These are phyloP conservation scores for Crossaster papposus DNA, from an alignment of 53 echinoderm and acorn worm genomes.

Conservation along the genomic window DNA sequence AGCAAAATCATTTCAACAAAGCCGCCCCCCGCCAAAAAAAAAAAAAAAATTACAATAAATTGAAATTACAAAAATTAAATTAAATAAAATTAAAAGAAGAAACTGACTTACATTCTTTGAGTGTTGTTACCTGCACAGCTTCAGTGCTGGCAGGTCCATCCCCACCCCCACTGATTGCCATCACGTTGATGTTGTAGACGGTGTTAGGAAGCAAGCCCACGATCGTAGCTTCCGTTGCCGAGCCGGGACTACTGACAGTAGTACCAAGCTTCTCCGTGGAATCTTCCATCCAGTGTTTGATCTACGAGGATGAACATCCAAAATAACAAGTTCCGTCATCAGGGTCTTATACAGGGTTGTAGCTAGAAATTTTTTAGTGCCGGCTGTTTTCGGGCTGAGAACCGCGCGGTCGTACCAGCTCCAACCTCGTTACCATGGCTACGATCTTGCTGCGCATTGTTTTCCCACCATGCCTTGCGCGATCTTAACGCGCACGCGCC, in stretches of 20 bases:
- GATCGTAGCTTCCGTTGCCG: slow-evolving; percentile 45
- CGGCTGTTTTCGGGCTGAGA: no score
- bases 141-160: slow-evolving; percentile 73
- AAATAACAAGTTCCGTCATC: not conserved
- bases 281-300: slow-evolving; percentile 76
- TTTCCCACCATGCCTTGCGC: no score
- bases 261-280: slow-evolving; percentile 55
- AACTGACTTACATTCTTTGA: slow-evolving; percentile 78
- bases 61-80: no score
- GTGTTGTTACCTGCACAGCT: slow-evolving; percentile 45
- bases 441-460: no score
- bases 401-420: no score
- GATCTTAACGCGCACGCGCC: no score
- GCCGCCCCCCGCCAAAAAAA: no score
- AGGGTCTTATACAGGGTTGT: not conserved
- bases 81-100: no score
- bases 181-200: slow-evolving; percentile 66
- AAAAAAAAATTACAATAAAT: no score
- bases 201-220: slow-evolving; percentile 61
- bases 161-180: slow-evolving; percentile 84
- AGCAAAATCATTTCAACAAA: no score
- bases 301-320: slow-evolving; percentile 26
- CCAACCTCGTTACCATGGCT: no score
- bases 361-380: no score
- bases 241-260: slow-evolving; percentile 39